Evolutionary conservation across 2,797 vertebrate genomes (phyloP).

Genomic region (Cynopterus sphinx): DNA sequence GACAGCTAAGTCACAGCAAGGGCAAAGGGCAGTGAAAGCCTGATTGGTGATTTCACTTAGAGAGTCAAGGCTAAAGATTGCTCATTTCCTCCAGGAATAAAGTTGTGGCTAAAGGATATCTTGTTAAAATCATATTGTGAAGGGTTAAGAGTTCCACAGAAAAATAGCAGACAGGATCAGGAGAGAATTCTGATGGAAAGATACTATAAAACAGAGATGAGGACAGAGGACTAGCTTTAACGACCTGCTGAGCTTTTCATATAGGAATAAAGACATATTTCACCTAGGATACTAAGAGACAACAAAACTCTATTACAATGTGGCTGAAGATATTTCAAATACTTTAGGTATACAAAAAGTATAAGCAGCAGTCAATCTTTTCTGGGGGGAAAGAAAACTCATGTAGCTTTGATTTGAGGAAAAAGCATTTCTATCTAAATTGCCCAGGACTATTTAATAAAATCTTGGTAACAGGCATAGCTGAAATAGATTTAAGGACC

Average conservation of each 20-base stretch:
- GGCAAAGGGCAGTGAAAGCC: neutral
- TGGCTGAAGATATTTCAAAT: slow-evolving; percentile 29
- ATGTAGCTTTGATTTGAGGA: neutral
- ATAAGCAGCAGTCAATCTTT: neutral
- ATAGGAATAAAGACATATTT: slow-evolving; percentile 1
- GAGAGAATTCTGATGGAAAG: slow-evolving; percentile 18
- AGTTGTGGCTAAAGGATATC: slow-evolving; percentile 24
- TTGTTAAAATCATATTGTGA: neutral
- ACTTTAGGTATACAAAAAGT: neutral
- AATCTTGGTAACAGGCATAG: neutral
- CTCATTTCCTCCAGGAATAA: slow-evolving; percentile 40
- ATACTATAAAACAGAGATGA: neutral
- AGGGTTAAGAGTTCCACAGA: neutral
- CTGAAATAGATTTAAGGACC: neutral
- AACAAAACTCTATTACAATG: neutral
- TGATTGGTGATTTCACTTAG: neutral
- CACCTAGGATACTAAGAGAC: neutral
- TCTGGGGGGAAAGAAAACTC: neutral
- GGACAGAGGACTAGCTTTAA: neutral
- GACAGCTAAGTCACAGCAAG: neutral
- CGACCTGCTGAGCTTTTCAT: neutral
- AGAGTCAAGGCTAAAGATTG: neutral
- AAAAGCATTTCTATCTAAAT: neutral
- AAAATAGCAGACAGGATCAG: slow-evolving; percentile 6
- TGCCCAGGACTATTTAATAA: neutral